Evolutionary conservation across 2,113 vertebrate species (phyloP).

Genomic region (Bufo gargarizans): DNA sequence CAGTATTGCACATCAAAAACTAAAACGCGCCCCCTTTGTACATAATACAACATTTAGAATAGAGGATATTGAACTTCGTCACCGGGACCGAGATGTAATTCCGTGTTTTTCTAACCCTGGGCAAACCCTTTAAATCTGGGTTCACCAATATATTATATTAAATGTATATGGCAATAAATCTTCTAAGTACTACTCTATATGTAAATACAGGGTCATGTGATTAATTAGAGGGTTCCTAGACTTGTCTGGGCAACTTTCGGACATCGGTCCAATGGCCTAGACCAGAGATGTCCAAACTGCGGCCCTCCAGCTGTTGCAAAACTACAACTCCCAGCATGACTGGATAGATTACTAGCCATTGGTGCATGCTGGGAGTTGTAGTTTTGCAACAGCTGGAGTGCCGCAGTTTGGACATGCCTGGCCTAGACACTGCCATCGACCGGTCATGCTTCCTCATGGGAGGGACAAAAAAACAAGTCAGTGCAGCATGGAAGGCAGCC

Average conservation of each 20-base stretch:
- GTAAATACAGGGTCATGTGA: neutral
- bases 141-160: neutral
- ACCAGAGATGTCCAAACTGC: too few species aligned
- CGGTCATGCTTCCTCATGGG: neutral
- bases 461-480: neutral
- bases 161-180: neutral
- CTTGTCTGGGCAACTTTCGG: neutral
- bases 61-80: too few species aligned
- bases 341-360: too few species aligned
- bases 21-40: too few species aligned
- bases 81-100: neutral
- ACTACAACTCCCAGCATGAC: too few species aligned
- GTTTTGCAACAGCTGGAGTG: too few species aligned
- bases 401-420: too few species aligned
- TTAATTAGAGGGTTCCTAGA: neutral
- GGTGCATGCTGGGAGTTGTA: too few species aligned
- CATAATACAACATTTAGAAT: too few species aligned
- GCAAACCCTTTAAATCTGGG: neutral
- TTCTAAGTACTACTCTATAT: neutral
- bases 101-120: neutral
- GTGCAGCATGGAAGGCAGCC: neutral
- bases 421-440: neutral
- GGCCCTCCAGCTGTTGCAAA: too few species aligned
- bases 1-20: too few species aligned
- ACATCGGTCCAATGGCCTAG: neutral